Conservation (phyloP, 2,888 invertebrate species). For the Timema cristinae region DNA sequence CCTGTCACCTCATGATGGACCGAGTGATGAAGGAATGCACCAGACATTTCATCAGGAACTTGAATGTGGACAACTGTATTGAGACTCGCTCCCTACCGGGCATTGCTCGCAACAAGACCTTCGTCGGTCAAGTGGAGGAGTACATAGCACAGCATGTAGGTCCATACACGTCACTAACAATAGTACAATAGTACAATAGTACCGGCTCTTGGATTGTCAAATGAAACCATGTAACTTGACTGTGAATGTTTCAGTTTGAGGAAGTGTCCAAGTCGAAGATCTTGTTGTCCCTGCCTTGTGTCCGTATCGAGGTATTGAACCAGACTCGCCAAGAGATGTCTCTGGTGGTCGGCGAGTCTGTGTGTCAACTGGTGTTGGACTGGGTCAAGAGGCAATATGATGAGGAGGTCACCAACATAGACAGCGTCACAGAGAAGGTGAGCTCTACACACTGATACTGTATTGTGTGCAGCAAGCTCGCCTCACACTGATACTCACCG, state of each 20-base stretch:
- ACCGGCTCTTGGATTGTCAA: no score
- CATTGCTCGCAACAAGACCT: slow-evolving; percentile 50
- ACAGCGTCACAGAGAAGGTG: slow-evolving; percentile 55
- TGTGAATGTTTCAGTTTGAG: slow-evolving; percentile 52
- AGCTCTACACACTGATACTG: neutral
- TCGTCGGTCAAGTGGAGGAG: slow-evolving; percentile 61
- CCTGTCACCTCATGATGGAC: slow-evolving; percentile 71
- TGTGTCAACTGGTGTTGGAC: slow-evolving; percentile 60
- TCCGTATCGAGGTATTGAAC: slow-evolving; percentile 71
- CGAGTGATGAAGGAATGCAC: slow-evolving; percentile 68
- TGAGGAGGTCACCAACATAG: slow-evolving; percentile 42
- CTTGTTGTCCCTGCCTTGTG: slow-evolving; percentile 60
- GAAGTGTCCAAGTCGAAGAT: slow-evolving; percentile 60
- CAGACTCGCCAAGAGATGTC: slow-evolving; percentile 65
- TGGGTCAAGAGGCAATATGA: slow-evolving; percentile 53
- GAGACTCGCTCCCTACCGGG: slow-evolving; percentile 58
- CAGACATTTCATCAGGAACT: slow-evolving; percentile 61
- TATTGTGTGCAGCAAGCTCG: neutral
- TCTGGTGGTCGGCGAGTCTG: slow-evolving; percentile 50
- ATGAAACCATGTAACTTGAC: neutral
- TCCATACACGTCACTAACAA: no score
- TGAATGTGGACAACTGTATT: slow-evolving; percentile 57
- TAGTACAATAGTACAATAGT: no score
- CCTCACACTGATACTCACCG: neutral
- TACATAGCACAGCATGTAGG: slow-evolving; percentile 64